A percentile compares a stretch with the other conserved stretches of the same genome.
These are phyloP conservation scores for Phalera bucephala DNA, from an alignment of 2,888 invertebrate species.

Conservation along the genomic window DNA sequence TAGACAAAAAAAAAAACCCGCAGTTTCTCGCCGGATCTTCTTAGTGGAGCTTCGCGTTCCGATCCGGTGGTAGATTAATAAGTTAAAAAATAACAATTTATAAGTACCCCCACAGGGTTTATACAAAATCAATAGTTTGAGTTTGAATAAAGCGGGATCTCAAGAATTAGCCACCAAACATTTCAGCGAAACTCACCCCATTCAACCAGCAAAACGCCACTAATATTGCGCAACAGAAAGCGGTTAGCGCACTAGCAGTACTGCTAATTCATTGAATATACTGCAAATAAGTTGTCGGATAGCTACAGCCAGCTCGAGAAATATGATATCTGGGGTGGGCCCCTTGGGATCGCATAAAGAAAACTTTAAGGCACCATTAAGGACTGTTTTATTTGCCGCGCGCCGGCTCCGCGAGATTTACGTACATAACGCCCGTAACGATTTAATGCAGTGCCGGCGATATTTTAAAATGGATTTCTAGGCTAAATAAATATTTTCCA, in stretches of 20 bases:
- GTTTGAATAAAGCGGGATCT: no score
- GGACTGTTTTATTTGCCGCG: conserved; percentile 43
- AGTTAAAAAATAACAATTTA: no score
- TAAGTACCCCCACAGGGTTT: no score
- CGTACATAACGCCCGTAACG: conserved; percentile 22
- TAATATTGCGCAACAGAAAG: no score
- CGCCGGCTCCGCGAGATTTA: conserved; percentile 31
- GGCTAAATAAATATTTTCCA: neutral
- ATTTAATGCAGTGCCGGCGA: conserved; percentile 30
- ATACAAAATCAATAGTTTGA: no score
- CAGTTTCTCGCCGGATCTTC: no score
- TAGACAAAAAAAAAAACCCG: no score
- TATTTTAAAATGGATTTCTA: conserved; percentile 32
- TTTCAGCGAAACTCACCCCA: no score
- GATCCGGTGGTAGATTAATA: no score
- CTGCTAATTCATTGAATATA: conserved; percentile 46
- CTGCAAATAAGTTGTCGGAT: conserved; percentile 45
- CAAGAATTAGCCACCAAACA: no score
- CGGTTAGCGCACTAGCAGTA: conserved; percentile 9
- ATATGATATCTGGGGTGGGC: conserved; percentile 48
- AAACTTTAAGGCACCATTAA: conserved; percentile 45
- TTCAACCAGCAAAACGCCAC: no score
- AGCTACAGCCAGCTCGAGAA: conserved; percentile 44
- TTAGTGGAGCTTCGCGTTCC: no score
- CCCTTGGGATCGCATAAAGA: conserved; percentile 53